Base-by-base conservation (phyloP, 2,113 vertebrate species). In the Proteles cristata region DNA sequence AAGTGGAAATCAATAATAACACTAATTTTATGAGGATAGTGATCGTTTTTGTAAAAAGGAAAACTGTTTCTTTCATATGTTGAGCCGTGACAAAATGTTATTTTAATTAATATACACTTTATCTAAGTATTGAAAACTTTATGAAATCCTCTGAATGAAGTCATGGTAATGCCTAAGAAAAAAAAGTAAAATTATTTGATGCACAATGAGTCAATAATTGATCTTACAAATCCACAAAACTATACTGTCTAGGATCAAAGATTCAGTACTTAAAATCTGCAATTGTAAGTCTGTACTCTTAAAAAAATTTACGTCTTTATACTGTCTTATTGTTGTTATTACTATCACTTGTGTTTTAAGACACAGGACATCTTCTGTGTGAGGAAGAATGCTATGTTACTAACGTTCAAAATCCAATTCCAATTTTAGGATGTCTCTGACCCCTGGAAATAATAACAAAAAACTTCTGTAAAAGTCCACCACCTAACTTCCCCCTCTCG, bases 401-500 rank as follows among this genome's bases (percentile, higher is more conserved):
- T 90, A 97, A 96, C 26, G 63, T 71, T 89, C 83, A 96, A 94
- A 97, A 96, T 97, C 94, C 65, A 92, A 66, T 58, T 61, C 71
- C 93, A 96, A 25, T 96, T 92, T 95, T 39, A 35, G 39, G 61
- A 16, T n/a, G 10, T 73, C 33, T 90, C 71, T 93, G 81, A 93
- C 77, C 25, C 28, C 35, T 74, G 21, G 68, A 92, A 97, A 94
- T 68, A 86, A 85, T 65, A 94, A 96, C 91, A 95, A 91, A 87
- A 97, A 97, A 97, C 66, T 74, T 96, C 93, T 95, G 28, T 48
- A 96, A 92, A 95, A 58, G 76, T 96, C 80, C 93, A 50, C 21
- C 26, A 79, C 35, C 79, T 73, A 73, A 87, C 19, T 55, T 23
- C 14, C 26, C 73, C 35, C 28, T 95, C 87, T 94, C 68, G 88